Evolutionary conservation across 2,797 vertebrate genomes (phyloP).

Genomic region (Garrulus glandarius): DNA sequence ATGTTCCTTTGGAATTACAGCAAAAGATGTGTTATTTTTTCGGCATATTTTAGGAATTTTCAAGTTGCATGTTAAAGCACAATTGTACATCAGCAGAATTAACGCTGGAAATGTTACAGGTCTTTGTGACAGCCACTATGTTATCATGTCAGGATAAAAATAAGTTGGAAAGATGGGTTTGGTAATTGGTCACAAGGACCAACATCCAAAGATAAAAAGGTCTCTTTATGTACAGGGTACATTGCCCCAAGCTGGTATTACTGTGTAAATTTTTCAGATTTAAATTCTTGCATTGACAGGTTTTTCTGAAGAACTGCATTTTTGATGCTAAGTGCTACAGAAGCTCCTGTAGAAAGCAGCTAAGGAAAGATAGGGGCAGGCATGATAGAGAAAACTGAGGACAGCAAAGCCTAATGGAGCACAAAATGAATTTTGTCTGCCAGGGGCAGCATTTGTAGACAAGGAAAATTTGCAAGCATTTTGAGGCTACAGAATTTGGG

Average conservation of each 20-base stretch:
- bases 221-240: not conserved
- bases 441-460: conserved; percentile 13
- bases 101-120: not conserved
- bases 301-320: conserved; percentile 35
- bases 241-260: conserved; percentile 35
- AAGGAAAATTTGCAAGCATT: conserved; percentile 29
- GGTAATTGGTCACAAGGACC: conserved; percentile 22
- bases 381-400: not conserved
- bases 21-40: not conserved
- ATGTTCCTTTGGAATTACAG: not conserved
- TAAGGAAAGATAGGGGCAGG: not conserved
- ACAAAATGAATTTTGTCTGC: conserved; percentile 54
- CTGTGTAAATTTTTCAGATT: conserved; percentile 38
- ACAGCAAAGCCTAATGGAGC: conserved; percentile 48
- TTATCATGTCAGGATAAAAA: conserved; percentile 4
- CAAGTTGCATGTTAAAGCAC: not conserved
- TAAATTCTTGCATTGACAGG: conserved; percentile 38
- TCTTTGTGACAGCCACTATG: not conserved
- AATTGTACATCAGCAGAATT: conserved; percentile 14
- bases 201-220: conserved; percentile 1
- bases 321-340: conserved; percentile 33
- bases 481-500: not conserved
- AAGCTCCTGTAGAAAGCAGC: not conserved
- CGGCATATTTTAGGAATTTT: not conserved
- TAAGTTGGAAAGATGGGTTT: conserved; percentile 14